Conservation (phyloP, 1,140 invertebrate genomes). For the Halesus radiatus region DNA sequence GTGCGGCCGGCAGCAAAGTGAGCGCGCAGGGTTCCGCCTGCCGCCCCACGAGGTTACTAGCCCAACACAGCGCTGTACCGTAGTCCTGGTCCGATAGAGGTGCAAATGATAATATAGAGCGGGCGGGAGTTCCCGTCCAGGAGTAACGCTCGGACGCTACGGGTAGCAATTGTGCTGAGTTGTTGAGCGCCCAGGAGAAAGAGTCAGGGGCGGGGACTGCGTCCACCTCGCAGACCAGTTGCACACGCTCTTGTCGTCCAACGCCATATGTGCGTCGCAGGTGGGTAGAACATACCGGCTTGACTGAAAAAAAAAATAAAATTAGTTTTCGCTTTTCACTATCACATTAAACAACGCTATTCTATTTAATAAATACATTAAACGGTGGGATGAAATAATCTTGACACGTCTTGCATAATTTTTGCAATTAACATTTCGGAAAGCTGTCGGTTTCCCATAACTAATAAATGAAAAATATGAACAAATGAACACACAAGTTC, state of each 20-base stretch:
- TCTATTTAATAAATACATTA: background rate
- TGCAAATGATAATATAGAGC: conserved; percentile 83
- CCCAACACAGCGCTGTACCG: conserved; percentile 78
- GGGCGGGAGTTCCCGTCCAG: conserved; percentile 72
- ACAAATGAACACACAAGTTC: too few relatives aligned
- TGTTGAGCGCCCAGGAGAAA: conserved; percentile 93
- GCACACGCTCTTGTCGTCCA: conserved; percentile 84
- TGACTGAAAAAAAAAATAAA: conserved; percentile 73
- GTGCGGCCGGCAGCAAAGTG: conserved; percentile 80
- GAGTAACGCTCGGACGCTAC: conserved; percentile 69
- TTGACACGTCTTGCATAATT: background rate
- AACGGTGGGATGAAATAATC: background rate
- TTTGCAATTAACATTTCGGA: too few relatives aligned
- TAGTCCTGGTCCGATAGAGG: conserved; percentile 85
- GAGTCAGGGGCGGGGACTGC: conserved; percentile 86
- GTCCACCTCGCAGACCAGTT: conserved; percentile 87
- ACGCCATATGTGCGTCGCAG: conserved; percentile 89
- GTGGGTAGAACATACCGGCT: conserved; percentile 84
- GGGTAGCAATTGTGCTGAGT: conserved; percentile 83
- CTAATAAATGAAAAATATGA: too few relatives aligned
- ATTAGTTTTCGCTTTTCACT: background rate
- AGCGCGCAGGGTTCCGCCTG: conserved; percentile 79
- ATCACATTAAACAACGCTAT: too few relatives aligned
- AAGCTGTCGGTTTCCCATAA: too few relatives aligned
- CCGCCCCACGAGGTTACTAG: conserved; percentile 77